Conservation (phyloP, 2,797 vertebrate species). For the Vultur gryphus region DNA sequence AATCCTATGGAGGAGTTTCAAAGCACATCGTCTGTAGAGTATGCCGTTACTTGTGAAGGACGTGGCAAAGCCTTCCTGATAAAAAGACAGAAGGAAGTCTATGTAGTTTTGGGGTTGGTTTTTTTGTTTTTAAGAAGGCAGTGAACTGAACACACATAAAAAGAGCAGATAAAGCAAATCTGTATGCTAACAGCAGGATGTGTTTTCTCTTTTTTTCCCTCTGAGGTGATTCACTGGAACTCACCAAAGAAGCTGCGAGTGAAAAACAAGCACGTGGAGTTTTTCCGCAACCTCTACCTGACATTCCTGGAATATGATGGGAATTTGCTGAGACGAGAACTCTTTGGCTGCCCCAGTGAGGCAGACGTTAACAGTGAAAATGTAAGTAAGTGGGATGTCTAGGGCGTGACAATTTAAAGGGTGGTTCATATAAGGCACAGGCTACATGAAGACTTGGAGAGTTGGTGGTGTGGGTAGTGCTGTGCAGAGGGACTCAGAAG, state of each 20-base stretch:
- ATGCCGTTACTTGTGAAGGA: not conserved
- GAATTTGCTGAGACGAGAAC: constrained; percentile 89
- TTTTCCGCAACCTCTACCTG: constrained; percentile 95
- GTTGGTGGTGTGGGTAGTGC: not conserved
- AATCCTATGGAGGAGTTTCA: not conserved
- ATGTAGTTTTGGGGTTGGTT: not conserved
- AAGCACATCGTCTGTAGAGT: not conserved
- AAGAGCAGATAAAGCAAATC: not conserved
- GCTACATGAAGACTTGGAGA: not conserved
- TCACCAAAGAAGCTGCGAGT: constrained; percentile 96
- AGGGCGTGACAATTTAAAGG: not conserved
- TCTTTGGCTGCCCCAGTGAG: constrained; percentile 95
- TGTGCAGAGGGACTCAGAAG: not conserved
- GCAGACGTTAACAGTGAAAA: constrained; percentile 93
- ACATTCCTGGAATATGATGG: constrained; percentile 97
- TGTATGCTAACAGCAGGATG: constrained; percentile 6
- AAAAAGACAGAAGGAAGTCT: not conserved
- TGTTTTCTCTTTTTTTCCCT: not conserved
- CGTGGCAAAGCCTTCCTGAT: not conserved
- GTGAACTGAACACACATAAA: not conserved
- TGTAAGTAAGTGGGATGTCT: constrained; percentile 81
- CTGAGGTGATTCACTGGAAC: constrained; percentile 98
- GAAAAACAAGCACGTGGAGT: constrained; percentile 98
- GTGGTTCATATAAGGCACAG: not conserved
- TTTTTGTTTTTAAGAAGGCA: not conserved